phyloP scores from a whole-genome alignment of 2,797 vertebrate species.

The Tapera naevia region DNA sequence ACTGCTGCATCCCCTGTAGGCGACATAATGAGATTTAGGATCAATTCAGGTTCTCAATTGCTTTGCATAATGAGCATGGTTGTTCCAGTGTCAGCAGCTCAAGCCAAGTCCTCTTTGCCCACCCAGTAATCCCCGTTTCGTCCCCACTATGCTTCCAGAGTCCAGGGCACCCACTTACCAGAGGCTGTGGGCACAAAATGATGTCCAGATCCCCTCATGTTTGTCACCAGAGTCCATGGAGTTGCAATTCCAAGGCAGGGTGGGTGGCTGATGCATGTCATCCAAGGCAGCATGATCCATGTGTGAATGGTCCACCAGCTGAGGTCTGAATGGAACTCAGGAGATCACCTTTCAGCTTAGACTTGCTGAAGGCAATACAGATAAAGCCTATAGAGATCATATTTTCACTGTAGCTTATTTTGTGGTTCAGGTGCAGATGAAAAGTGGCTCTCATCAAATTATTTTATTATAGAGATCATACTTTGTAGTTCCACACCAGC shows the following conservation, averaged over 20 bases:
- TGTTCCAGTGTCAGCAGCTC: background rate
- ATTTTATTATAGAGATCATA: background rate
- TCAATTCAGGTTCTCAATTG: background rate
- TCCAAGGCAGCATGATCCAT: rapidly evolving
- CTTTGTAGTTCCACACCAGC: background rate
- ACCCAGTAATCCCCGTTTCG: background rate
- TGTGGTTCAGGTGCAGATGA: background rate
- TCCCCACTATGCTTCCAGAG: background rate
- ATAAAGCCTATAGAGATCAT: background rate
- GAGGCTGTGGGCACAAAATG: background rate
- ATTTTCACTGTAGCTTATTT: background rate
- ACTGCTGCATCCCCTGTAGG: background rate
- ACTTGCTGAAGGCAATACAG: background rate
- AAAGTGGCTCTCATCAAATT: background rate
- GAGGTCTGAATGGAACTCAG: background rate
- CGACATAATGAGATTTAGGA: background rate
- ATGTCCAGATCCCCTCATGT: background rate
- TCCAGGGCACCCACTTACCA: background rate
- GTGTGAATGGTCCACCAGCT: background rate
- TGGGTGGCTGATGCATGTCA: background rate
- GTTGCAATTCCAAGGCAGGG: background rate
- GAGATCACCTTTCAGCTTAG: background rate
- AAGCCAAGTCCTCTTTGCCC: background rate
- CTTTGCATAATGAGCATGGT: background rate
- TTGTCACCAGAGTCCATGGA: background rate